Evolutionary conservation across 2,888 invertebrate species (phyloP), one percentile per base, ranked within the genome.

Genomic region (Epistrophe grossulariae): DNA sequence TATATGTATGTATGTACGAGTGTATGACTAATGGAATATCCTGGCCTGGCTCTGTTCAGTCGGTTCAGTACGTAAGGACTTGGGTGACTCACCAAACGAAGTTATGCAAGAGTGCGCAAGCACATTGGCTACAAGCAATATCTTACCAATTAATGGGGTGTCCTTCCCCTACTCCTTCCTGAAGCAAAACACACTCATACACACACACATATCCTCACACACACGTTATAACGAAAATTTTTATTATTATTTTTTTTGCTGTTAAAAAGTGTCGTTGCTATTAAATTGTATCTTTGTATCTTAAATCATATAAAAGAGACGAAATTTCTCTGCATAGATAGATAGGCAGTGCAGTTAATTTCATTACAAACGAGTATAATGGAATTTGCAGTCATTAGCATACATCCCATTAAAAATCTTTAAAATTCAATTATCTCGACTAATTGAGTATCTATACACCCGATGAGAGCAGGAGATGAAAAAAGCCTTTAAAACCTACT

Each of bases 41-140:
- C 83, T 83, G 64, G 79, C 87, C 70, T 71, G 76, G 83, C 83
- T 79, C 38, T 43, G 77, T 66, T 70, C 55, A 40, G 52, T 62
- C 5, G 24, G 43, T 62, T 62, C 40, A 40, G 59, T 70, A 70
- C 70, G 70, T 70, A 55, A 48, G 52, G 62, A 74, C 62, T 68
- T 66, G 72, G 78, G 78, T 87, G 85, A 87, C 82, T 87, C 87
- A 87, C 87, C 87, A 76, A 78, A 87, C 17, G 79, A 79, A 83
- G 87, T 87, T 87, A 87, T 87, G 87, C 87, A 87, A 87, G 87
- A 87, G 87, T 87, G 87, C 87, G 87, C 87, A 87, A 87, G 87
- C 87, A 87, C 87, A 87, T 87, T 87, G 79, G 79, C 79, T 87
- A 71, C 70, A 66, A 83, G 83, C 87, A 79, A 83, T 87, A 87